phyloP scores from a whole-genome alignment of 2,888 invertebrate genomes.

The Drosophila birchii region DNA sequence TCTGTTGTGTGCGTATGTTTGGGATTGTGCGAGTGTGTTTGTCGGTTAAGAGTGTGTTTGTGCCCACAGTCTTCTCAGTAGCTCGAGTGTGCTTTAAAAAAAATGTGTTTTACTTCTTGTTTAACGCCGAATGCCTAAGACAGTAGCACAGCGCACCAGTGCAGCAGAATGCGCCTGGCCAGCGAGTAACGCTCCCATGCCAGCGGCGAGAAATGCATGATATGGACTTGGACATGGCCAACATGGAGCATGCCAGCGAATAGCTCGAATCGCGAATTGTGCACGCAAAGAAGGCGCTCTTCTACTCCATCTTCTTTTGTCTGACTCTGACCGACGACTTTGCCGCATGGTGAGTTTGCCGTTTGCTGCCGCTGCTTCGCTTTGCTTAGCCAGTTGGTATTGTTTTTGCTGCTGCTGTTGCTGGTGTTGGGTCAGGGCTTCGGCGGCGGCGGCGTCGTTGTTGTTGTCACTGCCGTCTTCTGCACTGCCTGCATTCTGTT shows the following conservation, averaged over 20 bases:
- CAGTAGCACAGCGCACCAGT: conserved; percentile 26
- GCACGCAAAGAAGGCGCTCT: conserved; percentile 75
- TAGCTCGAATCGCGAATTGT: conserved; percentile 49
- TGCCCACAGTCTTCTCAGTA: conserved; percentile 53
- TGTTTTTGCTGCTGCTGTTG: conserved; percentile 53
- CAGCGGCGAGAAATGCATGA: conserved; percentile 12
- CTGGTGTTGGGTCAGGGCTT: conserved; percentile 65
- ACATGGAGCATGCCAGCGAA: conserved; percentile 64
- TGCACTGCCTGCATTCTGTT: conserved; percentile 40
- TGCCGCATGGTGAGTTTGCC: conserved; percentile 76
- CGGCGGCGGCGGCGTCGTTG: conserved; percentile 57
- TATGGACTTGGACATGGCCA: conserved; percentile 27
- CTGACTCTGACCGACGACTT: conserved; percentile 67
- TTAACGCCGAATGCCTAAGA: conserved; percentile 33
- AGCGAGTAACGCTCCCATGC: conserved; percentile 50
- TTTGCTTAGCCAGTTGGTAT: conserved; percentile 8
- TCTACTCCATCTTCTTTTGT: conserved; percentile 77
- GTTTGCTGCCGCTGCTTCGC: conserved; percentile 23
- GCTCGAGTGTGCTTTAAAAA: conserved; percentile 38
- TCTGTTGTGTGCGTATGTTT: conserved; percentile 33
- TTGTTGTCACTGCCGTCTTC: conserved; percentile 6
- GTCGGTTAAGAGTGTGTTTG: conserved; percentile 34
- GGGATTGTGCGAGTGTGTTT: conserved; percentile 35
- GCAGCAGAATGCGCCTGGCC: conserved; percentile 66
- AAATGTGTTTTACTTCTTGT: conserved; percentile 52